Evolutionary conservation across 2,888 invertebrate genomes (phyloP), one percentile per base, ranked within the genome.

Genomic region (Agonopterix subpropinquella): DNA sequence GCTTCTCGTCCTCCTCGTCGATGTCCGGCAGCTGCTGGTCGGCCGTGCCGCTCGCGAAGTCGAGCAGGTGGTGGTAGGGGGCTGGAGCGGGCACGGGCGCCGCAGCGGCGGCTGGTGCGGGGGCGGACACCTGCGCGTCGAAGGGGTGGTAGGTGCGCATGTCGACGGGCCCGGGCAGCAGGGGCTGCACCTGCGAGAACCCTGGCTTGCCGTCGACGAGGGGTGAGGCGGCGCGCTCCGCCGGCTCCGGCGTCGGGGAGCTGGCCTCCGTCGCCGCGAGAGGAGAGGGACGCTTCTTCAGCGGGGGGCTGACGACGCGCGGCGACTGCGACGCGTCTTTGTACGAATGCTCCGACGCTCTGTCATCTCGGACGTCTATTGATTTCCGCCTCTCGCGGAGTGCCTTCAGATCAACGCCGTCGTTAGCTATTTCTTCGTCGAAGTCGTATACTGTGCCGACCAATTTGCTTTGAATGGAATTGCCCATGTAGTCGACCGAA

Each of bases 391-490:
- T 89, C 64, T 96, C 96, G 36, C 96, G 88, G 81, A 96, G 91
- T 8, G 95, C 92, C 64, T 95, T 92, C 9, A 96, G 78, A 73
- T 94, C 93, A 48, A 95, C 92, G 11, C 92, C 92, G 53, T 94
- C 93, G 57, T 91, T 92, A 8, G 92, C 91, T 52, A 95, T 92
- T 70, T 96, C 96, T 64, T 96, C 96, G 56, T 96, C 94, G 56
- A 95, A 95, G 73, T 96, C 97, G 65, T 96, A 97, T 1, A 96
- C 96, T 2, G 96, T 96, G 8, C 96, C 96, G 7, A 93, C 92
- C 39, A 96, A 84, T 71, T 95, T 95, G 70, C 93, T 94, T 56
- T 93, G 94, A 52, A 95, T 94, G 2, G 95, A 93, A 62, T 92
- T 92, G 15, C 90, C 90, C 50, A 82, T 75, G 61, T 85, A 88